phyloP scores from a whole-genome alignment of 2,888 invertebrate genomes.

The Laspeyria flexula region DNA sequence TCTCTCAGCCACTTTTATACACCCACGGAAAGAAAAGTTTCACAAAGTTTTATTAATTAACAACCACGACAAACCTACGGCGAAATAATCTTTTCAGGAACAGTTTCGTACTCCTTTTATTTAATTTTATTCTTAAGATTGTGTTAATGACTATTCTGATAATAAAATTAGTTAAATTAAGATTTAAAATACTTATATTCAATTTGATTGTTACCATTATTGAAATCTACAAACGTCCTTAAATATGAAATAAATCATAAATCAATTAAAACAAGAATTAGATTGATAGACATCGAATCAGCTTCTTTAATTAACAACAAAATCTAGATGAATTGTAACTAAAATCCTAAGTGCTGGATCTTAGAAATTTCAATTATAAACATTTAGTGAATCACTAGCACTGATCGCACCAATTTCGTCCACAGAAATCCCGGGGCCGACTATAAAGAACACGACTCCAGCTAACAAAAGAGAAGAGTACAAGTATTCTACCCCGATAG shows the following conservation, averaged over 20 bases:
- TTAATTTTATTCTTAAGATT: no score
- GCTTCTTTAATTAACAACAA: constrained; percentile 10
- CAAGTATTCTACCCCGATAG: constrained; percentile 74
- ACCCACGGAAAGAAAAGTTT: not conserved
- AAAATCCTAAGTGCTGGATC: not conserved
- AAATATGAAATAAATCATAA: no score
- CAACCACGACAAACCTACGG: not conserved
- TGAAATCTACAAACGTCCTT: no score
- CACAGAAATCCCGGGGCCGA: constrained; percentile 92
- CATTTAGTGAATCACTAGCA: constrained; percentile 1
- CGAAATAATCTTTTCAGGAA: not conserved
- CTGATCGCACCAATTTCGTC: constrained; percentile 25
- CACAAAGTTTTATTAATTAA: constrained; percentile 9
- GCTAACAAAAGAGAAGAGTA: constrained; percentile 85
- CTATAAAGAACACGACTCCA: constrained; percentile 84
- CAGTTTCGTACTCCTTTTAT: not conserved
- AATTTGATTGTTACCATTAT: no score
- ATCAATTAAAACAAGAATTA: not conserved
- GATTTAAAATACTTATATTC: no score
- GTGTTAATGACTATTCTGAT: no score
- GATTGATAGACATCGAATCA: constrained; percentile 9
- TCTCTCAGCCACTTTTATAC: constrained; percentile 2
- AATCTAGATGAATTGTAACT: not conserved
- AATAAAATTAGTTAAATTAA: no score
- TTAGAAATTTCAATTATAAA: constrained; percentile 2